phyloP scores from a whole-genome alignment of 2,113 vertebrate species.

The Nymphicus hollandicus region DNA sequence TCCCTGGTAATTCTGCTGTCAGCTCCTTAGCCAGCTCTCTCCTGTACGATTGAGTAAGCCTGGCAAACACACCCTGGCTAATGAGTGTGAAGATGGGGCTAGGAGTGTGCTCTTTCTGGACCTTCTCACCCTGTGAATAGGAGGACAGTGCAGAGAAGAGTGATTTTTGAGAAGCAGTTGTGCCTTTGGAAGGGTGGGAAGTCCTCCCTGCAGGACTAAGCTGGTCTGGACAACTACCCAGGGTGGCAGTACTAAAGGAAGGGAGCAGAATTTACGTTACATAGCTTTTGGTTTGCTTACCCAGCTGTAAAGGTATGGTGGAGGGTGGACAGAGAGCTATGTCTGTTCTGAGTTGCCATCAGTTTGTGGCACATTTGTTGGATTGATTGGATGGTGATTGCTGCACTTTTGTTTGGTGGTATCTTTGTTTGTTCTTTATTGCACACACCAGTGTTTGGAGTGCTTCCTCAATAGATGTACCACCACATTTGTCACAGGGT shows the following conservation, averaged over 20 bases:
- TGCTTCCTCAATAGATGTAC: background rate
- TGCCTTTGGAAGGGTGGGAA: background rate
- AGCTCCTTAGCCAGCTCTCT: background rate
- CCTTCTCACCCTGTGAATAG: background rate
- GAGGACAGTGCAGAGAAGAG: background rate
- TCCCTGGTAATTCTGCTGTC: background rate
- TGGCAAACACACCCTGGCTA: background rate
- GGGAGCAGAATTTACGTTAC: background rate
- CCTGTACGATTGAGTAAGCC: background rate
- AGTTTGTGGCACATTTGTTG: background rate
- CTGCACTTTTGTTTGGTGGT: background rate
- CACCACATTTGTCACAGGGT: background rate
- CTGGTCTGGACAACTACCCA: background rate
- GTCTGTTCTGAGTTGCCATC: background rate
- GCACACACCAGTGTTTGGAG: background rate
- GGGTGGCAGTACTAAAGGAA: background rate
- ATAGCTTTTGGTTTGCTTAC: background rate
- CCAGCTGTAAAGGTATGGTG: background rate
- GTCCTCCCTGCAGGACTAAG: background rate
- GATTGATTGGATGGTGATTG: background rate
- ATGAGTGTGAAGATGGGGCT: background rate
- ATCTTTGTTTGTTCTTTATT: background rate
- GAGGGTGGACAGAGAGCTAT: background rate
- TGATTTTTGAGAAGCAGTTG: background rate
- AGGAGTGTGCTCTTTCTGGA: background rate